Conservation (phyloP, 2,888 invertebrate genomes). For the Therioaphis trifolii region DNA sequence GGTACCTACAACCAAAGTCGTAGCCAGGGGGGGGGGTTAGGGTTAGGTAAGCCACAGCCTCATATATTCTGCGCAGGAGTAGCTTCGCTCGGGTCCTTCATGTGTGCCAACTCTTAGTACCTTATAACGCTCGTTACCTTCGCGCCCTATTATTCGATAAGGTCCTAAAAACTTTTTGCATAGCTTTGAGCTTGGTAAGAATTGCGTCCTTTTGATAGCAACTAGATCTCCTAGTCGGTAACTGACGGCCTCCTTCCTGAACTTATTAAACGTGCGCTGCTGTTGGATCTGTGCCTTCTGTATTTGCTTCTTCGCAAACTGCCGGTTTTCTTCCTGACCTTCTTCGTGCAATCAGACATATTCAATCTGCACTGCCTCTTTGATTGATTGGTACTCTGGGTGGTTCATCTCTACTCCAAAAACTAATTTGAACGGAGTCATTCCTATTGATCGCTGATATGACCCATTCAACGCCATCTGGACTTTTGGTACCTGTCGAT, state of each 20-base stretch:
- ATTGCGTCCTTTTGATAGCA: background rate
- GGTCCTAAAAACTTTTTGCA: slow-evolving; percentile 63
- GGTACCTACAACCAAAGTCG: no score
- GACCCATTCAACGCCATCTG: slow-evolving; percentile 5
- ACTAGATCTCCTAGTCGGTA: background rate
- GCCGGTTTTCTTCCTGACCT: background rate
- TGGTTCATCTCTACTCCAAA: background rate
- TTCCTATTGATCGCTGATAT: background rate
- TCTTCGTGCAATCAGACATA: background rate
- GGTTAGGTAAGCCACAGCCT: background rate
- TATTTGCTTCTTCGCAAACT: background rate
- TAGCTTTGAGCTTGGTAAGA: background rate
- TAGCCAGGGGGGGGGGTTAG: no score
- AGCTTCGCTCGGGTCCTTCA: background rate
- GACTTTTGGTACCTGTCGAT: background rate
- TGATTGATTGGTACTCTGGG: background rate
- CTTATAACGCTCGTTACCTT: background rate
- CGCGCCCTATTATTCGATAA: background rate
- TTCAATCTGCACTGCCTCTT: background rate
- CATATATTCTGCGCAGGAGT: background rate
- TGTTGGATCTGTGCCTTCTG: background rate
- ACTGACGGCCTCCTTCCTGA: background rate
- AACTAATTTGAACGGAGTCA: slow-evolving; percentile 4
- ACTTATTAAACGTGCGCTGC: background rate
- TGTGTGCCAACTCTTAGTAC: background rate